Base-by-base conservation (phyloP, 1,140 invertebrate genomes). In the Dolichoris vasculosae region DNA sequence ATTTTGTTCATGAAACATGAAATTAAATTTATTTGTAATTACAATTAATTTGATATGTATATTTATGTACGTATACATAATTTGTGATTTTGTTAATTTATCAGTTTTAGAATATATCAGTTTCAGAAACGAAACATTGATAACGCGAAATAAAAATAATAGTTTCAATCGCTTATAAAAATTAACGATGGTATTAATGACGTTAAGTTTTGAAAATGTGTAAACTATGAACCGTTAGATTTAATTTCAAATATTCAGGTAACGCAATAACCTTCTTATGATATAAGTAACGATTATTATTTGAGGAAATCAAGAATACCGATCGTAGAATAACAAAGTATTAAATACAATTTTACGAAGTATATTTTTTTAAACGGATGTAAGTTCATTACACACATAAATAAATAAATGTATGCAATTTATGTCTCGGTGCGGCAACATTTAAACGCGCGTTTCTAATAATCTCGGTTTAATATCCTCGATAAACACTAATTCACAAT, bases 401-500 rank as follows among this genome's bases (percentile, higher is more conserved):
- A 17, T 35, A 67, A 67, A 67, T 35, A 35, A 71, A 40, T 40
- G 35, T 30, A 40, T 20, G 64, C 64, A 67, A 64, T 64, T 30
- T n/a, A 46, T 46, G 71, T 9, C 32, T 38, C 32, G 32, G 6
- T 15, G 15, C 7, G 17, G 15, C n/a, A 13, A 43, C 30, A 17
- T 17, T 15, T 46, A n/a, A 73, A 46, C 43, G 26, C 51, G n/a
- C 38, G 77, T 79, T 79, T 79, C 77, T 79, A 79, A 64, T 79
- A n/a, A n/a, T 26, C 55, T 63, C 55, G 20, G 11, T n/a, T 76
- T 30, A 64, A 43, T 35, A 48, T 26, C 26, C 71, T 64, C 71
- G 43, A 63, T 64, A 76, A 83, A 46, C 82, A 30, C 51, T 51
- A 64, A 75, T 75, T 82, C 43, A 13, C 71, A 64, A 77, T 59